phyloP scores from a whole-genome alignment of 2,888 invertebrate genomes.

The Actias luna region DNA sequence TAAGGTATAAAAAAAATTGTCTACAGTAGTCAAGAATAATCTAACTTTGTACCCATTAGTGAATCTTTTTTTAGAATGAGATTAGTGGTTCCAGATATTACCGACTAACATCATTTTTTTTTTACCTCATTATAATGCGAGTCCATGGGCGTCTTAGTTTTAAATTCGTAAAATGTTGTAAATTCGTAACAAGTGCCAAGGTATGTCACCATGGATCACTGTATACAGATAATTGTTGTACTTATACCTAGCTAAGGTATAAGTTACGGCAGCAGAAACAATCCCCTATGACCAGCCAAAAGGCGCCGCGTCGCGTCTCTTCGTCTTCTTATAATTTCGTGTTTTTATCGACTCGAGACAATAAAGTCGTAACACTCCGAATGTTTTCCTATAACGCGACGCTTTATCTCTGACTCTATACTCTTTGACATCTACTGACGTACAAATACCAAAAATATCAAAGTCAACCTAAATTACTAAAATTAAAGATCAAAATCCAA shows the following conservation, averaged over 20 bases:
- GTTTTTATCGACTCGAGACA: constrained; percentile 46
- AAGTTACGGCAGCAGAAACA: constrained; percentile 26
- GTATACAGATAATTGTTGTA: background rate
- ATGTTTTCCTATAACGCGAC: constrained; percentile 71
- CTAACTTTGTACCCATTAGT: too few species aligned
- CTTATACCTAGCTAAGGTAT: background rate
- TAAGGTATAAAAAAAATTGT: too few species aligned
- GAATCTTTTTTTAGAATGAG: too few species aligned
- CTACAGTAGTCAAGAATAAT: too few species aligned
- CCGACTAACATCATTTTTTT: too few species aligned
- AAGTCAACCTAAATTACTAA: constrained; percentile 51
- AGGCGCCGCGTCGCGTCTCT: constrained; percentile 28
- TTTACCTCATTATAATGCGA: too few species aligned
- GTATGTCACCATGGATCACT: background rate
- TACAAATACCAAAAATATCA: constrained; percentile 44
- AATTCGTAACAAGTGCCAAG: too few species aligned
- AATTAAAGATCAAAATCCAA: constrained; percentile 44
- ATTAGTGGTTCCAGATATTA: too few species aligned
- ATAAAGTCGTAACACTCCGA: constrained; percentile 39
- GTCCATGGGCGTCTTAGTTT: too few species aligned
- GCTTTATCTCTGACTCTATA: constrained; percentile 70
- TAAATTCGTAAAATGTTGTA: background rate
- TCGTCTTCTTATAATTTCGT: constrained; percentile 43
- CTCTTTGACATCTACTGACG: constrained; percentile 77
- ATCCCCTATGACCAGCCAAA: constrained; percentile 39